Evolutionary conservation across 1,140 invertebrate species (phyloP).

Genomic region (Magallana gigas): DNA sequence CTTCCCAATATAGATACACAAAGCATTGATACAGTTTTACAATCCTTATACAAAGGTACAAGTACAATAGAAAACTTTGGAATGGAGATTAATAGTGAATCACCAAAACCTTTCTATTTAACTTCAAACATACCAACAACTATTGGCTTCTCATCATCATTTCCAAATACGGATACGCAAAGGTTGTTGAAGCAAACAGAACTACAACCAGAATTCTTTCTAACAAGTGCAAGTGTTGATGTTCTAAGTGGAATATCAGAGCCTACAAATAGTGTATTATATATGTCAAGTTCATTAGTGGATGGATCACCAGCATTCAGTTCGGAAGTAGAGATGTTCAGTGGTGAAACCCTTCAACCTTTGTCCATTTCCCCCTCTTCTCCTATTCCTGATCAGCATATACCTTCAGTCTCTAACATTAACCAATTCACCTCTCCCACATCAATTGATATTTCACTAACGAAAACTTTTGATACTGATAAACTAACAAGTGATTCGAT

Average conservation of each 20-base stretch:
- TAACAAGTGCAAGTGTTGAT: not conserved
- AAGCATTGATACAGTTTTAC: too few species aligned
- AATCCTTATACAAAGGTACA: too few species aligned
- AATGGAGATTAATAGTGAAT: too few species aligned
- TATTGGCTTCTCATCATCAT: too few species aligned
- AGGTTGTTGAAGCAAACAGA: too few species aligned
- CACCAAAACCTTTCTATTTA: too few species aligned
- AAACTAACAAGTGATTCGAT: not conserved
- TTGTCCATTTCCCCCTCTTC: not conserved
- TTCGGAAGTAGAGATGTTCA: not conserved
- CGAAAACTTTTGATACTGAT: not conserved
- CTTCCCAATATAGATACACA: too few species aligned
- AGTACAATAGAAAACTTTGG: too few species aligned
- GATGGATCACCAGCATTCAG: not conserved
- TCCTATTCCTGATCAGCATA: not conserved
- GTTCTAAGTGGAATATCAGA: not conserved
- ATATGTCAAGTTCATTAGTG: not conserved
- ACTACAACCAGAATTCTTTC: too few species aligned
- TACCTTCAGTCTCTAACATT: conserved; percentile 2
- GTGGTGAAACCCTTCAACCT: not conserved
- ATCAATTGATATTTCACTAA: not conserved
- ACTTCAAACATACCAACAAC: too few species aligned
- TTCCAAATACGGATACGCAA: too few species aligned
- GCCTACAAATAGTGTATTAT: not conserved
- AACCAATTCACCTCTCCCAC: not conserved